Base-by-base conservation (phyloP, 2,888 invertebrate genomes). In the Xestia ashworthii region DNA sequence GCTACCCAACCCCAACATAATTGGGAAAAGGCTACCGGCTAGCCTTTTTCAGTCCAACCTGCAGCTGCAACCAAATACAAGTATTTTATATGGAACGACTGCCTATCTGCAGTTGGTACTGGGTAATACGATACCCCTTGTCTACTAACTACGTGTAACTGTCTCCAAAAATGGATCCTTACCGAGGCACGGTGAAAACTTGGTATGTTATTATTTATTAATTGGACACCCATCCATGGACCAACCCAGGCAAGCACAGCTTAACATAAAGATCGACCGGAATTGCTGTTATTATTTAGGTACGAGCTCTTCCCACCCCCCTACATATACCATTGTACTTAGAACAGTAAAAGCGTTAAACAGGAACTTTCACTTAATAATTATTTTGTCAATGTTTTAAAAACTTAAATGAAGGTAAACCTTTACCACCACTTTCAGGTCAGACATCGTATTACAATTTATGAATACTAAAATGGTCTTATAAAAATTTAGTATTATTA, bases 401-500 rank as follows among this genome's bases (percentile, higher is more conserved):
- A 71, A 66, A 22, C 22, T 0, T 1, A 60, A 41, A 64, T 41
- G 38, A 12, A 64, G 41, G 22, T 64, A 22, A 41, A 22, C 22
- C 11, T 16, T 32, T 60, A 19, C 19, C 19, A 46, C 32, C 67
- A 67, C 4, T 46, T 46, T 19, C n/a, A 50, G 50, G 38, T n/a
- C 16, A 38, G 32, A 71, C 22, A 16, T 6, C 3, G 22, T 32
- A 14, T 5, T 70, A 48, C 1, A 38, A 71, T 71, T 44, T 46
- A 5, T 58, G 32, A 55, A 58, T 38, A 74, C 46, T 38, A 9
- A 74, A 73, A 58, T 46, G 19, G 44, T 48, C 16, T 50, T 41
- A 48, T 69, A 69, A 50, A 79, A 60, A 70, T 60, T 50, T 50
- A 48, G 19, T 44, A 41, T 58, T 41, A 77, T 71, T 50, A 53